phyloP scores from a whole-genome alignment of 2,113 vertebrate species.

The Podiceps cristatus region DNA sequence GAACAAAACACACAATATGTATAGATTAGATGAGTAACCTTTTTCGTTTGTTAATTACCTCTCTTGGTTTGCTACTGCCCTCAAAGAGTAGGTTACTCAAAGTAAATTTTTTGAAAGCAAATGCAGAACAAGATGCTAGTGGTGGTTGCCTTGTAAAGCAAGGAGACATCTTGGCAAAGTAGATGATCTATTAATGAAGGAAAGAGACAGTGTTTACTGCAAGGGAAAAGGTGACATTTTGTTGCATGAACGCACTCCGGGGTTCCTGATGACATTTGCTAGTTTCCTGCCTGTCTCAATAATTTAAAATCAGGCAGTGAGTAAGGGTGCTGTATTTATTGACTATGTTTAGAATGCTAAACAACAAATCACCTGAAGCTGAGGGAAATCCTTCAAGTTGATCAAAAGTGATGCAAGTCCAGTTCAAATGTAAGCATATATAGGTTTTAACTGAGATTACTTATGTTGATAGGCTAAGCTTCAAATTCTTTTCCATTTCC shows the following conservation, averaged over 20 bases:
- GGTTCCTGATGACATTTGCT: neutral
- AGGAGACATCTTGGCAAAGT: neutral
- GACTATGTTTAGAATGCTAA: neutral
- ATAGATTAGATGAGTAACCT: neutral
- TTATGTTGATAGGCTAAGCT: neutral
- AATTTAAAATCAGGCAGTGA: neutral
- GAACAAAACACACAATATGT: accelerated
- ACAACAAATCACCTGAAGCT: neutral
- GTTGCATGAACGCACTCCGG: neutral
- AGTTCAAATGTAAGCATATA: neutral
- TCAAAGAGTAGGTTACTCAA: neutral
- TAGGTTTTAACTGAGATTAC: neutral
- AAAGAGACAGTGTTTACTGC: neutral
- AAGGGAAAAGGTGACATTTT: neutral
- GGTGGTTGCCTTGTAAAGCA: neutral
- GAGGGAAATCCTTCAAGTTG: neutral
- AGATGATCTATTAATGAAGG: neutral
- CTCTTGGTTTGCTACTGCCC: neutral
- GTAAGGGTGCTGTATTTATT: neutral
- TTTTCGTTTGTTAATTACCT: neutral
- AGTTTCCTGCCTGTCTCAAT: neutral
- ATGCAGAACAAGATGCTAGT: neutral
- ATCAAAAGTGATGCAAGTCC: neutral
- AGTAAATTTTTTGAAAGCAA: neutral
- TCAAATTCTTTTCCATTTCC: neutral